Percentiles rank a stretch among this genome's conserved stretches.
Evolutionary conservation across 2,113 vertebrate genomes (phyloP).

Genomic region (Grantiella picta): DNA sequence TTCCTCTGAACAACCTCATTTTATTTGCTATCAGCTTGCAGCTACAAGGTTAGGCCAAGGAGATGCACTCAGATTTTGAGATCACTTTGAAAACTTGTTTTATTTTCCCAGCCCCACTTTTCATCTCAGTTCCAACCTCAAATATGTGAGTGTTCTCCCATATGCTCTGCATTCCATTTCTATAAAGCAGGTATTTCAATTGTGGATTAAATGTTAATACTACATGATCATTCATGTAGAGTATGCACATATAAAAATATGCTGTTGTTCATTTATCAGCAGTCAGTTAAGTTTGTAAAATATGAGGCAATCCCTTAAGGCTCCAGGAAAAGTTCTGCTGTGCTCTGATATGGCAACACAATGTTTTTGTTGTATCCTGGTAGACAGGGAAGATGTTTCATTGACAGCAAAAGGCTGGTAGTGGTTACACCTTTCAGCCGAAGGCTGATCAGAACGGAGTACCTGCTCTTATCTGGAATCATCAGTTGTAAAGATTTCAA

Average conservation of each 20-base stretch:
- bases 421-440: slow-evolving; percentile 59
- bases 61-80: neutral
- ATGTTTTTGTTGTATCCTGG: slow-evolving; percentile 38
- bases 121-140: slow-evolving; percentile 6
- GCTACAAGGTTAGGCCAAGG: neutral
- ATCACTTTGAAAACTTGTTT: neutral
- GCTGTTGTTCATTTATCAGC: slow-evolving; percentile 25
- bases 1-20: neutral
- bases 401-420: slow-evolving; percentile 28
- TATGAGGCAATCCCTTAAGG: slow-evolving; percentile 44
- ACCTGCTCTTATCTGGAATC: slow-evolving; percentile 50
- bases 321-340: slow-evolving; percentile 27
- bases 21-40: neutral
- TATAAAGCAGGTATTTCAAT: neutral
- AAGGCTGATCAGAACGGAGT: slow-evolving; percentile 44
- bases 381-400: slow-evolving; percentile 43
- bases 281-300: slow-evolving; percentile 44
- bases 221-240: slow-evolving; percentile 49
- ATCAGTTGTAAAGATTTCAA: slow-evolving; percentile 67
- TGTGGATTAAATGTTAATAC: slow-evolving; percentile 25
- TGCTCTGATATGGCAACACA: slow-evolving; percentile 18
- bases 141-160: neutral
- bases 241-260: neutral
- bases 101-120: neutral
- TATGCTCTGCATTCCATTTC: neutral